Evolutionary conservation across 2,888 invertebrate genomes (phyloP).

Genomic region (Slavum lentiscoides): DNA sequence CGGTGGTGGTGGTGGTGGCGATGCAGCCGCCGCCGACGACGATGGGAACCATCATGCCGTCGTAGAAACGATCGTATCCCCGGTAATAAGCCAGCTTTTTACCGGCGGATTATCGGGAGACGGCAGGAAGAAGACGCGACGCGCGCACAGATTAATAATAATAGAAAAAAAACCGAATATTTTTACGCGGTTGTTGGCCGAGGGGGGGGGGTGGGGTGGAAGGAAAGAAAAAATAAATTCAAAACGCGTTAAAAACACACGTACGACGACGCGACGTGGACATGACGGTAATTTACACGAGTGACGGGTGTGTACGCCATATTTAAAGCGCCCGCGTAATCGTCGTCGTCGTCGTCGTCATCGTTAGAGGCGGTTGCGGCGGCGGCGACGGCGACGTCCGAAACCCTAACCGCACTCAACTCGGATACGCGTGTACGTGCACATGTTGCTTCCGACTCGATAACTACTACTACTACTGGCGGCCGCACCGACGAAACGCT

Average conservation of each 20-base stretch:
- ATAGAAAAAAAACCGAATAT: no score
- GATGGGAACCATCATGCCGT: slow-evolving; percentile 2
- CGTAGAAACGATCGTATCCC: not conserved
- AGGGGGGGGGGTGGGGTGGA: no score
- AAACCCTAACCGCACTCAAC: slow-evolving; percentile 53
- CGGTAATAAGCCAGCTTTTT: not conserved
- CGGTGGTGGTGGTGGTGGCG: not conserved
- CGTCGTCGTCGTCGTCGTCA: not conserved
- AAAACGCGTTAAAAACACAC: no score
- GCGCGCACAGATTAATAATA: not conserved
- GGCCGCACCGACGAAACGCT: slow-evolving; percentile 16
- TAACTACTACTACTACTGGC: slow-evolving; percentile 31
- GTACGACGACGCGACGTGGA: no score
- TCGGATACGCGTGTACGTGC: slow-evolving; percentile 34
- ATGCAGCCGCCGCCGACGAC: not conserved
- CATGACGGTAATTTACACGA: not conserved
- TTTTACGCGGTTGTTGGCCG: no score
- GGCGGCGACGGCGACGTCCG: not conserved
- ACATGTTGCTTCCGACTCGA: slow-evolving; percentile 47
- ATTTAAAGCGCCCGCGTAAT: not conserved
- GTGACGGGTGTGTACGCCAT: not conserved
- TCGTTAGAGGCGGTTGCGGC: not conserved
- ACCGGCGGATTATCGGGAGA: not conserved
- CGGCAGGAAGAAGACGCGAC: not conserved
- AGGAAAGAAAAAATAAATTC: no score